Base-by-base conservation (phyloP, 2,797 vertebrate genomes). In the Acrossocheilus fasciatus region DNA sequence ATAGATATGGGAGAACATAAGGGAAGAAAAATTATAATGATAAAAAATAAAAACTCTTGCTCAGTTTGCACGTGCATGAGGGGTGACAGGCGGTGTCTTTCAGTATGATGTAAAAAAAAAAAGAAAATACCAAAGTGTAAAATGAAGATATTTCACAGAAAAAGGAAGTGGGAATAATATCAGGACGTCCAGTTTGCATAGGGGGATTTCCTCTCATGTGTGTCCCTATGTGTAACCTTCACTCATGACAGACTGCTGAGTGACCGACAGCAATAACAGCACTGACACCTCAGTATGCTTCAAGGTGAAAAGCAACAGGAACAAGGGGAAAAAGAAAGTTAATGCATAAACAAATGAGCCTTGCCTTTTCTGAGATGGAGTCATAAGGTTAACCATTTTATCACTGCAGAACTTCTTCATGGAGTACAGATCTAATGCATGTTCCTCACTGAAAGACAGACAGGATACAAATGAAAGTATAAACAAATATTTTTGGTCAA, bases 341-440 rank as follows among this genome's bases (percentile, higher is more conserved):
- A 36, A 34, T 76, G 30, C 12, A 84, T 62, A 26, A 81, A 30
- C 17, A 20, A 59, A 36, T 47, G 12, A 39, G 23, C 18, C 85
- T 89, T 94, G 97, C 98, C 98, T 96, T 94, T 96, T 98, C 91
- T 99, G 98, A 4, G 98, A 98, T 0, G 98, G 97, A 10, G 96
- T 97, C 97, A 98, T 98, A 89, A 96, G 90, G 17, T 94, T 88
- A 1, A 96, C 96, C 82, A 99, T 95, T 84, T 97, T 97, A 92
- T 98, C 96, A 73, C 95, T 96, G 79, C 97, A 98, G 93, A 97
- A 99, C 91, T 96, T 97, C 94, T 96, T 97, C 97, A 98, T 98
- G 72, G 97, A 96, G 82, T 97, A 98, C 87, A 96, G 96, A 93
- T 99, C 97, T 1, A 99, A 95, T 90, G 97, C 97, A 90, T 98